Evolutionary conservation across 2,888 invertebrate species (phyloP), one percentile per base, ranked within the genome.

Genomic region (Amphiduros pacificus): DNA sequence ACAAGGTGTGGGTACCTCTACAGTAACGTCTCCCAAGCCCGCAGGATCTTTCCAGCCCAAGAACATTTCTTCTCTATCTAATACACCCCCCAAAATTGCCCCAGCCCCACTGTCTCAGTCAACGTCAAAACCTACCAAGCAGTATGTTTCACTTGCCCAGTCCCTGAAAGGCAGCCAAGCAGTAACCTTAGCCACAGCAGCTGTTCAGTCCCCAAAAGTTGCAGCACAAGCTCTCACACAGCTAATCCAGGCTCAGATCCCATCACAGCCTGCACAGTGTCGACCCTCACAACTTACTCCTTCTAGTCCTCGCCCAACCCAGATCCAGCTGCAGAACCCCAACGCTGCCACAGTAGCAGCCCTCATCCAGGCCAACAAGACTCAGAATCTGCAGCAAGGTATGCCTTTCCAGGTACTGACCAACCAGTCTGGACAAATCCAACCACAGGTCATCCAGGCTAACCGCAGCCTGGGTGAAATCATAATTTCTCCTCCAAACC

Each of bases 201-300:
- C 44, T 4, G 44, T 4, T 17, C 6, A 22, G 6, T 4, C 9
- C 4, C 58, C 58, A 2, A 44, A 48, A 31, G 31, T 58, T 14
- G 31, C 50, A 20, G 59, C 59, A 1, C 52, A 51, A n/a, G 59
- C 59, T 9, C 29, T 59, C 2, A 59, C 59, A 2, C 59, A 59
- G 53, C 41, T 59, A 3, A 59, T 59, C n/a, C 59, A 59, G 22
- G 59, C 59, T 1, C 59, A 59, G 52, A 27, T 59, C 17, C 59
- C 59, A 2, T 36, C 36, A 11, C 41, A 51, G 22, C 41, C 59
- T 1, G 59, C 50, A 11, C 58, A 58, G 51, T 58, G 58, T 27
- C 20, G 50, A 9, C 58, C 58, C 1, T 58, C 58, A 20, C 60
- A 55, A 28, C 27, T 48, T n/a, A 55, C 50, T 17, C 60, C 48